Evolutionary conservation across 2,888 invertebrate genomes (phyloP).

Genomic region (Seira musarum): DNA sequence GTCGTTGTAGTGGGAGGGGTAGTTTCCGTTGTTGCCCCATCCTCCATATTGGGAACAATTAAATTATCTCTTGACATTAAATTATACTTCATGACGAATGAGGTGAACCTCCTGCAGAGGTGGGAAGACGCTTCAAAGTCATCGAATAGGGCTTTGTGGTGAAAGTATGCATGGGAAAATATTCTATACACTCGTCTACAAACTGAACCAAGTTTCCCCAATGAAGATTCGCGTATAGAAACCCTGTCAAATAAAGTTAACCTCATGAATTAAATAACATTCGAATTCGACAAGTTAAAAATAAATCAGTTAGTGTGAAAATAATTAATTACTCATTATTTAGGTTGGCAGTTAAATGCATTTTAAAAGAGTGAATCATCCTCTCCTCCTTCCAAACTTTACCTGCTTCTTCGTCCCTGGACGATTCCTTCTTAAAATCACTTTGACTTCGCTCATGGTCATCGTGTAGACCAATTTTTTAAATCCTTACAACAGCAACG

Average conservation of each 20-base stretch:
- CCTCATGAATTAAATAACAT: neutral
- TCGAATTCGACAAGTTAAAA: neutral
- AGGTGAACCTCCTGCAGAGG: constrained; percentile 94
- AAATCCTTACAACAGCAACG: too few species aligned
- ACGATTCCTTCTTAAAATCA: constrained; percentile 89
- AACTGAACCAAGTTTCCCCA: constrained; percentile 98
- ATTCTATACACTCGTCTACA: constrained; percentile 99
- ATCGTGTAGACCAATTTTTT: too few species aligned
- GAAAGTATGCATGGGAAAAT: constrained; percentile 99
- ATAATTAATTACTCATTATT: too few species aligned
- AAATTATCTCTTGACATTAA: constrained; percentile 98
- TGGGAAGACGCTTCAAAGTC: constrained; percentile 93
- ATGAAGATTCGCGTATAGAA: constrained; percentile 98
- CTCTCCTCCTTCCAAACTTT: too few species aligned
- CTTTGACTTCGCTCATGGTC: constrained; percentile 85
- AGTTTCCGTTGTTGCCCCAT: constrained; percentile 72
- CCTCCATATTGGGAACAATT: constrained; percentile 96
- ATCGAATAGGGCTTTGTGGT: constrained; percentile 97
- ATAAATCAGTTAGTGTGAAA: too few species aligned
- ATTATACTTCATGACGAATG: constrained; percentile 98
- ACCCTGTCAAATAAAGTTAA: constrained; percentile 79
- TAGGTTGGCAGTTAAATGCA: too few species aligned
- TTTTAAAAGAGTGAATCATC: too few species aligned
- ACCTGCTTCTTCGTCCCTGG: constrained; percentile 88
- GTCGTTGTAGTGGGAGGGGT: neutral